These are phyloP conservation scores for Notolabrus celidotus DNA, from an alignment of 2,797 vertebrate species.

Conservation along the genomic window DNA sequence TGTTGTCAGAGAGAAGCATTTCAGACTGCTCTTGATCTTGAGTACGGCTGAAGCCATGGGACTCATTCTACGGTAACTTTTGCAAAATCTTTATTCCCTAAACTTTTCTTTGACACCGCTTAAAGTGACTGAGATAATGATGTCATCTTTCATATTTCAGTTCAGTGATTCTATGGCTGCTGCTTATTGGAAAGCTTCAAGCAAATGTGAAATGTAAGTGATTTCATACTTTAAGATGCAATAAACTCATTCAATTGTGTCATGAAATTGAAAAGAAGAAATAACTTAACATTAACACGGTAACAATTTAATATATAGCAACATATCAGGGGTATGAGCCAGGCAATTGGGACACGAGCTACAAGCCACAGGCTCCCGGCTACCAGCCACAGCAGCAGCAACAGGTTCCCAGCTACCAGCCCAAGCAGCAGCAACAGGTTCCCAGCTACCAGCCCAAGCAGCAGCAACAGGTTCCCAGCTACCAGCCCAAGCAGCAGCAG, in stretches of 20 bases:
- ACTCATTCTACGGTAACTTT: constrained; percentile 4
- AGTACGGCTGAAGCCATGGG: constrained; percentile 23
- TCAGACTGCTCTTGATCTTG: neutral
- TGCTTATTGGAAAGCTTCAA: constrained; percentile 26
- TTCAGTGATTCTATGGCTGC: constrained; percentile 22
- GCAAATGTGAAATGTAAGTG: constrained; percentile 25
- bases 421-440: neutral
- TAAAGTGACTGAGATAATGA: neutral
- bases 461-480: neutral
- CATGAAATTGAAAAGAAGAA: too few species aligned
- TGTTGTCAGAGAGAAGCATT: neutral
- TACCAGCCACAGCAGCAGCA: neutral
- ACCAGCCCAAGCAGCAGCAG: neutral
- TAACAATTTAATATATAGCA: neutral
- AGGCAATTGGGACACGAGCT: neutral
- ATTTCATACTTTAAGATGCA: neutral
- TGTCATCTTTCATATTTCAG: constrained; percentile 12
- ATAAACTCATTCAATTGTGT: too few species aligned
- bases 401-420: neutral
- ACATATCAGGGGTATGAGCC: neutral
- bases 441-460: neutral
- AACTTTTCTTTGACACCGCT: neutral
- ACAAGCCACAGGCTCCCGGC: neutral
- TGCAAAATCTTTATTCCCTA: neutral
- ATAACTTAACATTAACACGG: too few species aligned